Conservation (phyloP, 2,888 invertebrate genomes). For the Drosophila longiperda region DNA sequence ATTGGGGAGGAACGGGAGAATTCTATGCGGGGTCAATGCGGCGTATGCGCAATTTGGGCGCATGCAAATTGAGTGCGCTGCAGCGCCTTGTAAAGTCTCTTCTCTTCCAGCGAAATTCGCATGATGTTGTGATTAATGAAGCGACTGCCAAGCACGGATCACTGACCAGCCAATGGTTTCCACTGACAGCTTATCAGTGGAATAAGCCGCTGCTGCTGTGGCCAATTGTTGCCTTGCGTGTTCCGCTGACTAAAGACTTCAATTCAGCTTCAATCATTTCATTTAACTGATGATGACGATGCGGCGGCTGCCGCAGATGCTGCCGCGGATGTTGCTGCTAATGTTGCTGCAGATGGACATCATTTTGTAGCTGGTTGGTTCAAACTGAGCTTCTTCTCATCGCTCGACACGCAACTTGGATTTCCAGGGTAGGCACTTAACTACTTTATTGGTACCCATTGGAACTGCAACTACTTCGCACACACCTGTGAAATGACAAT, state of each 20-base stretch:
- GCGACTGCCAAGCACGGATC: slow-evolving; percentile 58
- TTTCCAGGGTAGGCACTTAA: slow-evolving; percentile 75
- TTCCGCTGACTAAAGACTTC: slow-evolving; percentile 79
- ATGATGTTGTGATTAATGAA: slow-evolving; percentile 79
- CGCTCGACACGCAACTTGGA: slow-evolving; percentile 67
- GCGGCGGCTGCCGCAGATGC: slow-evolving; percentile 42
- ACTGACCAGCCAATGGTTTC: slow-evolving; percentile 54
- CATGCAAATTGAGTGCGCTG: slow-evolving; percentile 49
- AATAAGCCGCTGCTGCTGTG: slow-evolving; percentile 2
- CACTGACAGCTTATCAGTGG: slow-evolving; percentile 75
- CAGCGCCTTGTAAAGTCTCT: slow-evolving; percentile 4
- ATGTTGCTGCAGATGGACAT: slow-evolving; percentile 51
- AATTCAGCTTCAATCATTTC: slow-evolving; percentile 80
- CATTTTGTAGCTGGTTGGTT: slow-evolving; percentile 48
- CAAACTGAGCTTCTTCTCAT: slow-evolving; percentile 10
- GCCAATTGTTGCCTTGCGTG: slow-evolving; percentile 79
- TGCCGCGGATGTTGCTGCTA: slow-evolving; percentile 26
- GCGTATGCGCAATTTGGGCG: slow-evolving; percentile 75
- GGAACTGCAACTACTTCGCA: slow-evolving; percentile 62
- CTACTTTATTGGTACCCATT: slow-evolving; percentile 71
- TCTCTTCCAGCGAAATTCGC: slow-evolving; percentile 71
- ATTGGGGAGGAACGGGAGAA: neutral
- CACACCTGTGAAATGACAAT: slow-evolving; percentile 73
- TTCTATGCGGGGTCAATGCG: slow-evolving; percentile 64
- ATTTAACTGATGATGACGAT: slow-evolving; percentile 79